Conservation (phyloP, 2,797 vertebrate genomes). For the Bucorvus abyssinicus region DNA sequence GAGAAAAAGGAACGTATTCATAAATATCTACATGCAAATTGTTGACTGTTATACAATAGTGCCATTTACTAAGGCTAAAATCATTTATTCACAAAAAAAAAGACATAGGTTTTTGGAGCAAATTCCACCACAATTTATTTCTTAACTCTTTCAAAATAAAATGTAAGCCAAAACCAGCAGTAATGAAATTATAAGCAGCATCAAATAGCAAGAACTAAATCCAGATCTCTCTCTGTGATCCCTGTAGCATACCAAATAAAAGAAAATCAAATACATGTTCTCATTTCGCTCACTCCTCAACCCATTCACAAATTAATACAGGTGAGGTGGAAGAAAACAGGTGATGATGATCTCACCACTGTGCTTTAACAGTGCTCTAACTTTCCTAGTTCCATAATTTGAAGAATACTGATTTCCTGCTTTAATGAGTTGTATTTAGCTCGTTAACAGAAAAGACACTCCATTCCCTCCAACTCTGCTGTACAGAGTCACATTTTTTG, state of each 20-base stretch:
- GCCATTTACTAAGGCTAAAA: neutral
- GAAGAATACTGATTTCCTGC: neutral
- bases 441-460: neutral
- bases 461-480: neutral
- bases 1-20: neutral
- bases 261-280: neutral
- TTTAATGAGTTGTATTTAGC: neutral
- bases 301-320: neutral
- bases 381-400: neutral
- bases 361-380: neutral
- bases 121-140: neutral
- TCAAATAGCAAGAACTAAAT: neutral
- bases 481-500: neutral
- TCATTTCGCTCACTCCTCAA: neutral
- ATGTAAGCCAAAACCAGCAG: neutral
- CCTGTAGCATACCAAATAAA: neutral
- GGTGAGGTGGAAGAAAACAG: neutral
- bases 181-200: neutral
- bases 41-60: neutral
- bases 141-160: neutral
- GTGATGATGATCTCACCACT: neutral
- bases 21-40: neutral
- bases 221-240: neutral
- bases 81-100: neutral
- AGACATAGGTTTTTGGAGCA: neutral